A percentile compares a stretch with the other conserved stretches of the same genome.
Conservation (phyloP, 2,113 vertebrate genomes). For the Alligator mississippiensis region DNA sequence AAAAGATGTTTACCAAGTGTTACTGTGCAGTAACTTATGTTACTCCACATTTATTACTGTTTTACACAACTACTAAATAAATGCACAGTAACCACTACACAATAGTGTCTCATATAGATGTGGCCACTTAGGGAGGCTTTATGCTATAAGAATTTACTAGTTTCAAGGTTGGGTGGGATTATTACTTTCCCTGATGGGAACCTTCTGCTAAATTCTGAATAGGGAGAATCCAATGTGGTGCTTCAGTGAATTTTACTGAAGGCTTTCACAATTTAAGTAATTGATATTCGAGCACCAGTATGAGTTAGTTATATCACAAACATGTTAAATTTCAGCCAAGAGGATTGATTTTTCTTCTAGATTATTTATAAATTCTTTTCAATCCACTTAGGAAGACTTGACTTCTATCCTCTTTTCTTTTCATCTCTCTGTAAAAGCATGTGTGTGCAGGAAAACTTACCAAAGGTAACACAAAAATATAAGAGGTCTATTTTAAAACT, state of each 20-base stretch:
- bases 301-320: background rate
- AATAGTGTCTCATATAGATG: background rate
- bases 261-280: background rate
- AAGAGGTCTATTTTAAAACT: background rate
- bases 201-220: background rate
- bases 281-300: background rate
- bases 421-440: fast-evolving
- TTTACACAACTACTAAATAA: too few relatives aligned
- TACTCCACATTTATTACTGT: too few relatives aligned
- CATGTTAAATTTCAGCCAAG: background rate
- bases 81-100: too few relatives aligned
- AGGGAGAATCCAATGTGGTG: fast-evolving
- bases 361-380: background rate
- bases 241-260: background rate
- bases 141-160: background rate
- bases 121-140: background rate
- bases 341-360: background rate
- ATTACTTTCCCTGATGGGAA: background rate
- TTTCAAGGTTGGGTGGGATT: background rate
- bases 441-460: background rate
- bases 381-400: background rate
- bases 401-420: background rate
- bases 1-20: too few relatives aligned
- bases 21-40: too few relatives aligned
- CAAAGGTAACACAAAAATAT: background rate